phyloP scores from a whole-genome alignment of 2,113 vertebrate genomes.

The Electrona antarctica region DNA sequence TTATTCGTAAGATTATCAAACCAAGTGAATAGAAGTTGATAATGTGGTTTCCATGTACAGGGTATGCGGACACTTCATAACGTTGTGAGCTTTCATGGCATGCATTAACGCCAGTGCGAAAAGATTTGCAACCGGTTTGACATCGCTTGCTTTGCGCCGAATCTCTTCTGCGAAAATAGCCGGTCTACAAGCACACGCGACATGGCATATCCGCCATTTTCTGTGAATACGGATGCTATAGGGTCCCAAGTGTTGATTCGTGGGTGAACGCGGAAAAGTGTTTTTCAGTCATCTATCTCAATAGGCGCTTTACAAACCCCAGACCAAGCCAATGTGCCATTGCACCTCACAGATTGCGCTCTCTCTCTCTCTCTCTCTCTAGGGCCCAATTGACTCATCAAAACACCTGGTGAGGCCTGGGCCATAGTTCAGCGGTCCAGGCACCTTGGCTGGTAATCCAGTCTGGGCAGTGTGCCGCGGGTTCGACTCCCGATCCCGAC shows the following conservation, averaged over 20 bases:
- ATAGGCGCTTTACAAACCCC: constrained; percentile 25
- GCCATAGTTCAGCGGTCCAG: no score
- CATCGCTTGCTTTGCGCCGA: neutral
- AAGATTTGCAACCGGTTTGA: neutral
- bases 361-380: constrained; percentile 42
- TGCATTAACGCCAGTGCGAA: neutral
- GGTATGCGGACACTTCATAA: no score
- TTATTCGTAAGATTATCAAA: no score
- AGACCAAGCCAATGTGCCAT: constrained; percentile 28
- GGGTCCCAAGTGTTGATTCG: constrained; percentile 26
- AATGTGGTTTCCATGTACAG: no score
- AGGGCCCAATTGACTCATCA: constrained; percentile 63
- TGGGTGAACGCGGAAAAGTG: constrained; percentile 1
- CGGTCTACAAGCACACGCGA: no score
- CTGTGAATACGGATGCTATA: no score
- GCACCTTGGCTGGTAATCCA: no score
- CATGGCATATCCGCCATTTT: no score
- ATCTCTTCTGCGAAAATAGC: no score
- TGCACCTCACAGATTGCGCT: constrained; percentile 57
- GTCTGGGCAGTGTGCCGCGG: no score
- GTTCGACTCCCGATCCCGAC: no score
- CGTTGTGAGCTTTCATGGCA: neutral
- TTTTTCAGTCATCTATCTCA: constrained; percentile 11
- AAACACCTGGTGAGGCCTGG: constrained; percentile 57
- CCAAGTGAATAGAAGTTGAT: no score